Conservation (phyloP, 2,888 invertebrate genomes). For the Cheilosia variabilis region DNA sequence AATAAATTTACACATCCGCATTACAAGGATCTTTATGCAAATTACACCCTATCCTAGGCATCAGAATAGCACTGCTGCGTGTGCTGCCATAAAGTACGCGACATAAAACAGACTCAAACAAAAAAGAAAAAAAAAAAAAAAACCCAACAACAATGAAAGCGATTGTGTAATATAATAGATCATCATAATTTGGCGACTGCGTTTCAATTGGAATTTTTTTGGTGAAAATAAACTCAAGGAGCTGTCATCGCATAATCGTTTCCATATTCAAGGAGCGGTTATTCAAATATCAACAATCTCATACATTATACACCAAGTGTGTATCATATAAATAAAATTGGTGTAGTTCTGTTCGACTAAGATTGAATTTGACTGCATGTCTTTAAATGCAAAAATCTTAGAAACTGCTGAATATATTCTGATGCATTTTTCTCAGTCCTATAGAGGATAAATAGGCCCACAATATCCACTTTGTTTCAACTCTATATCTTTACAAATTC, state of each 20-base stretch:
- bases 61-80: slow-evolving; percentile 46
- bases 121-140: not conserved
- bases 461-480: too few relatives aligned
- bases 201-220: slow-evolving; percentile 62
- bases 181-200: slow-evolving; percentile 72
- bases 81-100: slow-evolving; percentile 41
- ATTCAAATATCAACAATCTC: slow-evolving; percentile 28
- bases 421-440: too few relatives aligned
- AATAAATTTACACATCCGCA: slow-evolving; percentile 71
- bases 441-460: too few relatives aligned
- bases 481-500: too few relatives aligned
- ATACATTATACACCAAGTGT: not conserved
- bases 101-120: slow-evolving; percentile 37
- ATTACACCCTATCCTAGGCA: slow-evolving; percentile 33
- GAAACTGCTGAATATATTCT: too few relatives aligned
- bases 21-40: slow-evolving; percentile 68
- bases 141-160: slow-evolving; percentile 22
- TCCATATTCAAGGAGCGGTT: slow-evolving; percentile 11
- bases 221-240: slow-evolving; percentile 35
- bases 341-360: too few relatives aligned
- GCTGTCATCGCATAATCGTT: slow-evolving; percentile 32
- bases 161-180: slow-evolving; percentile 63
- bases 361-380: too few relatives aligned
- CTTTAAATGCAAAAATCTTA: too few relatives aligned
- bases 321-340: too few relatives aligned